Base-by-base conservation (phyloP, 1,140 invertebrate genomes). In the Drosophila orosa region DNA sequence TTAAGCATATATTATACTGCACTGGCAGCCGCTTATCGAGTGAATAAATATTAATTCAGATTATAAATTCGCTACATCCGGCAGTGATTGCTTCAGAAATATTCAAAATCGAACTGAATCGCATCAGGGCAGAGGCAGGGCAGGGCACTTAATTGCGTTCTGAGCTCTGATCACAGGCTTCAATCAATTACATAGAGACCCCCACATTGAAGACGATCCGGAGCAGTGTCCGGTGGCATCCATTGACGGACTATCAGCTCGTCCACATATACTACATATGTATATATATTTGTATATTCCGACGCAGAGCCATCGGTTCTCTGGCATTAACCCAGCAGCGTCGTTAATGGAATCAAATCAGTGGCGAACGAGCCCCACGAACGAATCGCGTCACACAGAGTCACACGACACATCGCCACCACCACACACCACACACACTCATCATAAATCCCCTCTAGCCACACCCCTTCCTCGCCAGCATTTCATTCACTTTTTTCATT, bases 331-430 rank as follows among this genome's bases (percentile, higher is more conserved):
- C 61, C 60, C 35, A 68, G 47, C 69, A 37, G 59, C 42, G 45
- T 71, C 57, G 33, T 56, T 80, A 85, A 81, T 85, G 83, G 74
- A 78, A 87, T 87, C 83, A 87, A 82, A 75, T 87, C 75, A 72
- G 50, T 57, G 65, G 56, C 63, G 47, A 74, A 65, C 59, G 68
- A 77, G 66, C 61, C 62, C 73, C 82, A 37, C 74, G 47, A 75
- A 60, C 47, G 61, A 71, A 80, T 72, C 76, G 67, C 68, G 50
- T 71, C 56, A 72, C 74, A 68, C 42, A 65, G 27, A 80, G 73
- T 84, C 80, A 77, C 80, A 85, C 80, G 80, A 85, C 80, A 67
- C 59, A 35, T 50, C 65, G 56, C 63, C 56, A 45, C 59, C 27
- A 59, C 50, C 61, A 52, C 61, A 59, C 24, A 59, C 63, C 63